Percentiles rank a stretch among this genome's conserved stretches.
These are phyloP conservation scores for Pitangus sulphuratus DNA, from an alignment of 2,797 vertebrate genomes.

Conservation along the genomic window DNA sequence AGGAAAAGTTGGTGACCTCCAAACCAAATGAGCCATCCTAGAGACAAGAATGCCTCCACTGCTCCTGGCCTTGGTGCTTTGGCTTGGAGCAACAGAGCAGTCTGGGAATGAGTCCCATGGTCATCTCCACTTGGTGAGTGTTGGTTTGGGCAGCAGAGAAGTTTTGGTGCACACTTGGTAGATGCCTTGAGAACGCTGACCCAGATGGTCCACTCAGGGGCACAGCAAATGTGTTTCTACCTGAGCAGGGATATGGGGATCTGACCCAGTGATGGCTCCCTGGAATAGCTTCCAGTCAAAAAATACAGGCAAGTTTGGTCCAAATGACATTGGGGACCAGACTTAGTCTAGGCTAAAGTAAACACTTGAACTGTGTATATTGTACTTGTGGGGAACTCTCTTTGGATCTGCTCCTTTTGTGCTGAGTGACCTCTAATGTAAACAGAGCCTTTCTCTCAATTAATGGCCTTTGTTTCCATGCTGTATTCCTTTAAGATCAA, in stretches of 20 bases:
- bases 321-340: neutral
- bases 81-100: neutral
- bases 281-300: neutral
- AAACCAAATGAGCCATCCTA: neutral
- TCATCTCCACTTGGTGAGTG: neutral
- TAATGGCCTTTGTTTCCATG: slow-evolving; percentile 44
- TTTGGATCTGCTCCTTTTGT: slow-evolving; percentile 10
- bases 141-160: neutral
- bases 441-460: slow-evolving; percentile 7
- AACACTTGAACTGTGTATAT: neutral
- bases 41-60: neutral
- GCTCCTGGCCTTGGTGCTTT: neutral
- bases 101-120: neutral
- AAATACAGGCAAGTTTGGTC: neutral
- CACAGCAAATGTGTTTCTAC: neutral
- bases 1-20: neutral
- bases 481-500: slow-evolving; percentile 60
- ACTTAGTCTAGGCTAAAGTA: neutral
- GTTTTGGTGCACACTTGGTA: neutral
- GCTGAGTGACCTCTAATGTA: slow-evolving; percentile 34
- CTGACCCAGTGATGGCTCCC: neutral
- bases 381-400: neutral
- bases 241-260: neutral
- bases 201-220: neutral
- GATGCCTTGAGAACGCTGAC: fast-evolving